phyloP scores from a whole-genome alignment of 2,888 invertebrate genomes.

The Nemapogon koenigi region DNA sequence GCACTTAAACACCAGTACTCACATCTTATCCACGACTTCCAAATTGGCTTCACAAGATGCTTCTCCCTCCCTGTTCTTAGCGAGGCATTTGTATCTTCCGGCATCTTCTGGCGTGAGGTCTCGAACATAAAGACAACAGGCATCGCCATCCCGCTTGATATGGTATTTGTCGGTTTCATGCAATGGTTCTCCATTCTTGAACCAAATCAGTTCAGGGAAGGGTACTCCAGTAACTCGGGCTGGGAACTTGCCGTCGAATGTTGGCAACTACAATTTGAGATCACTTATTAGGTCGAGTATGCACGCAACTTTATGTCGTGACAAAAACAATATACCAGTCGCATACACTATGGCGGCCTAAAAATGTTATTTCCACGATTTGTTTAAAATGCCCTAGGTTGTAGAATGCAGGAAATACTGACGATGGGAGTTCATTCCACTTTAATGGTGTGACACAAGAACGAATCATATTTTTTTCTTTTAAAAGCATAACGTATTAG shows the following conservation, averaged over 20 bases:
- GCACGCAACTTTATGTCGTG: too few relatives aligned
- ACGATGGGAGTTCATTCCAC: too few relatives aligned
- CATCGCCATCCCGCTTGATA: constrained; percentile 79
- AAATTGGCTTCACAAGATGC: constrained; percentile 76
- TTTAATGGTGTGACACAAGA: too few relatives aligned
- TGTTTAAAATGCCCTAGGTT: too few relatives aligned
- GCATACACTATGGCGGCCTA: too few relatives aligned
- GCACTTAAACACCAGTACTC: constrained; percentile 30
- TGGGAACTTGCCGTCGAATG: constrained; percentile 82
- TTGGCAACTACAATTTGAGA: too few relatives aligned
- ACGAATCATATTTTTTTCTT: neutral
- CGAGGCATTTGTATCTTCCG: constrained; percentile 79
- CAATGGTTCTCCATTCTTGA: constrained; percentile 79
- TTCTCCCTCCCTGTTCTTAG: constrained; percentile 81
- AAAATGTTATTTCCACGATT: too few relatives aligned
- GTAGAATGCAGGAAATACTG: too few relatives aligned
- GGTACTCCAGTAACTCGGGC: constrained; percentile 84
- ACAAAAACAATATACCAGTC: too few relatives aligned
- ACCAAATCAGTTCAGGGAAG: constrained; percentile 86
- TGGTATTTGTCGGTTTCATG: constrained; percentile 74
- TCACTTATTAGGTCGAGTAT: too few relatives aligned
- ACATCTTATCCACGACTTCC: constrained; percentile 85
- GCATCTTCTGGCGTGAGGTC: constrained; percentile 72
- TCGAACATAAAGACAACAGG: constrained; percentile 76
- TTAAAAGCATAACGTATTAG: neutral